These are phyloP conservation scores for Akabosia matsudoensis DNA, from an alignment of 1,140 invertebrate genomes.

Conservation along the genomic window DNA sequence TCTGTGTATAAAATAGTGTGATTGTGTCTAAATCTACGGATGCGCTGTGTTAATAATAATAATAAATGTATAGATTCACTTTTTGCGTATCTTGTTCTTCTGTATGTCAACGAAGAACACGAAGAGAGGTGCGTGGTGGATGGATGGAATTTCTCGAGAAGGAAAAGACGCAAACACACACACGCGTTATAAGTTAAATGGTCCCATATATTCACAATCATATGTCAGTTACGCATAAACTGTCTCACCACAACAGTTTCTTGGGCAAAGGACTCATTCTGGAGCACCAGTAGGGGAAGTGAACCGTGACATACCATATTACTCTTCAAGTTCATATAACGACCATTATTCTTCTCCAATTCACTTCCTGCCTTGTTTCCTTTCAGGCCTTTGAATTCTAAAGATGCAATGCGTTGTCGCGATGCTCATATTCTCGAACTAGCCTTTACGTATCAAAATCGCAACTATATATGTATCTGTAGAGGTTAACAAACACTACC, in stretches of 20 bases:
- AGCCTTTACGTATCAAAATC: too few species aligned
- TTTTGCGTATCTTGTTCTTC: neutral
- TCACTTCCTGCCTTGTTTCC: too few species aligned
- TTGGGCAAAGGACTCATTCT: slow-evolving; percentile 11
- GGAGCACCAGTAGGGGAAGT: slow-evolving; percentile 20
- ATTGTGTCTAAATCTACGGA: too few species aligned
- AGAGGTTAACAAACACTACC: too few species aligned
- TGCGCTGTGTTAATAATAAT: too few species aligned
- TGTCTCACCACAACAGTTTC: neutral
- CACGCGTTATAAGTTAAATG: slow-evolving; percentile 23
- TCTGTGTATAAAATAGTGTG: too few species aligned
- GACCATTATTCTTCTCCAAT: neutral
- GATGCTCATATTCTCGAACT: too few species aligned
- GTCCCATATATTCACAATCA: slow-evolving; percentile 32
- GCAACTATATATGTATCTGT: too few species aligned
- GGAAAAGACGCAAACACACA: neutral
- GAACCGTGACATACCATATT: slow-evolving; percentile 16
- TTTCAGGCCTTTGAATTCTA: too few species aligned
- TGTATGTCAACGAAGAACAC: neutral
- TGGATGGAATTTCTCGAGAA: neutral
- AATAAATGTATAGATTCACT: too few species aligned
- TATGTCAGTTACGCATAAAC: slow-evolving; percentile 33
- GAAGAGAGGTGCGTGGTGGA: too few species aligned
- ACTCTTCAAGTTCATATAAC: neutral
- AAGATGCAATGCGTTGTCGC: too few species aligned